Percentiles rank a stretch among this genome's conserved stretches.
Conservation (phyloP, 92 coral and sea anemone genomes). For the Muricea muricata region DNA sequence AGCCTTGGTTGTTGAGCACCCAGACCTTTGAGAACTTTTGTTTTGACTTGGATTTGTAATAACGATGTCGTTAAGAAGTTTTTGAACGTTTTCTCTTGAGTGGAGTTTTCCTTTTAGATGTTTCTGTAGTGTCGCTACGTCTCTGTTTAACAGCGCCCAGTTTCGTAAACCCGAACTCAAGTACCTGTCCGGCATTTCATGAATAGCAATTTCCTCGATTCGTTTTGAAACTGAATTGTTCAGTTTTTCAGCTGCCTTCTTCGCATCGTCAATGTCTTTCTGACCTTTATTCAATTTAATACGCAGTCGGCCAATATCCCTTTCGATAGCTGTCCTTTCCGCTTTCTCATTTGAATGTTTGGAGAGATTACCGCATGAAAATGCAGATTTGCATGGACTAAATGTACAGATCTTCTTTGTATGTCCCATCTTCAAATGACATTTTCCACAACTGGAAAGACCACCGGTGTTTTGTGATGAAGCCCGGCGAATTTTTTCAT, state of each 20-base stretch:
- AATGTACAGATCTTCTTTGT: not conserved
- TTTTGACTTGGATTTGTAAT: not conserved
- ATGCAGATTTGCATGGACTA: constrained; percentile 47
- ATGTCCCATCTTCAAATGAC: not conserved
- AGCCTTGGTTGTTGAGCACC: no score
- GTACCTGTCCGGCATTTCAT: constrained; percentile 56
- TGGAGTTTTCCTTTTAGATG: constrained; percentile 54
- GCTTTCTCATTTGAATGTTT: constrained; percentile 50
- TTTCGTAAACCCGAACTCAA: constrained; percentile 46
- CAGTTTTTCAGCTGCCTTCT: constrained; percentile 54
- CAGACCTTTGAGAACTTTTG: not conserved
- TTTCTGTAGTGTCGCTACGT: constrained; percentile 54
- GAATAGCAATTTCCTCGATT: constrained; percentile 53
- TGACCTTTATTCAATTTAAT: constrained; percentile 30
- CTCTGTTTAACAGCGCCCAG: constrained; percentile 55
- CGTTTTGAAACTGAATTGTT: constrained; percentile 41
- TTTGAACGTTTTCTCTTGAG: constrained; percentile 48
- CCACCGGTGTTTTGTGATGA: not conserved
- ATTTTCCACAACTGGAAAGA: not conserved
- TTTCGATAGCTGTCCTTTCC: constrained; percentile 29
- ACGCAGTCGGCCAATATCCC: constrained; percentile 13
- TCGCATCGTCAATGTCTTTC: constrained; percentile 49
- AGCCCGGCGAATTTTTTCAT: not conserved
- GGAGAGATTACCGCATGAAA: constrained; percentile 42
- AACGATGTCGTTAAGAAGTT: constrained; percentile 43